Conservation (phyloP, 2,113 vertebrate species). For the Fulmarus glacialis region DNA sequence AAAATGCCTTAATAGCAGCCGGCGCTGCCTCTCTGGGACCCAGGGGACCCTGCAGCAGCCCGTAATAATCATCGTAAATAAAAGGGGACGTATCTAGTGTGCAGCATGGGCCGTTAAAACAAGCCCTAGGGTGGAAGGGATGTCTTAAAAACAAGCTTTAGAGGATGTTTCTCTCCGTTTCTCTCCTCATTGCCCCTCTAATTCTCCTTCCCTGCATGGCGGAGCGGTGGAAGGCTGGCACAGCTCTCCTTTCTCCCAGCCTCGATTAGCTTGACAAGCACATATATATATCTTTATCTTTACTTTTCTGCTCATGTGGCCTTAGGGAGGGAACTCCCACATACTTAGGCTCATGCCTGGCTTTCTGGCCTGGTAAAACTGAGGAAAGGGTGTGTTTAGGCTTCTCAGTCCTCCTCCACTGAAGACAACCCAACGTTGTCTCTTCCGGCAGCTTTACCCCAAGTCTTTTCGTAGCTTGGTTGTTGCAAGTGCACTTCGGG, state of each 20-base stretch:
- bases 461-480: neutral
- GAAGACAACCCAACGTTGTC: neutral
- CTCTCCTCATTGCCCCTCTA: slow-evolving; percentile 50
- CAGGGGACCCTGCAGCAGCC: slow-evolving; percentile 44
- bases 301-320: neutral
- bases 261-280: neutral
- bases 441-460: neutral
- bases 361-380: neutral
- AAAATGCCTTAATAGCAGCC: slow-evolving; percentile 67
- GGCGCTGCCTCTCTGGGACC: slow-evolving; percentile 16
- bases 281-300: neutral
- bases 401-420: neutral
- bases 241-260: neutral
- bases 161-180: slow-evolving; percentile 25
- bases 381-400: neutral
- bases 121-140: slow-evolving; percentile 43
- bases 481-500: accelerated
- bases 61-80: slow-evolving; percentile 59
- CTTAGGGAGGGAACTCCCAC: neutral
- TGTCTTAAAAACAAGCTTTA: slow-evolving; percentile 59
- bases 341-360: neutral
- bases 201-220: slow-evolving; percentile 25
- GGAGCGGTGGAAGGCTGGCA: neutral
- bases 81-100: slow-evolving; percentile 44
- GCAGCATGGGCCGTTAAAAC: slow-evolving; percentile 33